A percentile compares a stretch with the other conserved stretches of the same genome.
These are phyloP conservation scores for Ips typographus DNA, from an alignment of 1,140 invertebrate genomes.

Conservation along the genomic window DNA sequence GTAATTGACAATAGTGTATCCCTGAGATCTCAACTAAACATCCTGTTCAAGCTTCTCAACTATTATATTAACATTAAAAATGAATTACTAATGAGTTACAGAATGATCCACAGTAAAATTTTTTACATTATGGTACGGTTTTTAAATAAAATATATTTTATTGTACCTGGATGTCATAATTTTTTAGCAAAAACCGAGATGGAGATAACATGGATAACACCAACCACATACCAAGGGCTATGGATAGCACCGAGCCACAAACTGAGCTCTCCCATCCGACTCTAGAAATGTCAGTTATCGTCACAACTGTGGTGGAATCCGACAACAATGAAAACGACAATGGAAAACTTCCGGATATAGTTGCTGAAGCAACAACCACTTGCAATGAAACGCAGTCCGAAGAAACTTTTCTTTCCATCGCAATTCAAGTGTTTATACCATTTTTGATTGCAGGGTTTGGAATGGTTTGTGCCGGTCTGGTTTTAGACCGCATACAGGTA, in stretches of 20 bases:
- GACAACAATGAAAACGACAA: conserved; percentile 48
- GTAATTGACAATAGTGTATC: too few species aligned
- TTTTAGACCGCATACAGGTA: conserved; percentile 69
- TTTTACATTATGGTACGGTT: too few species aligned
- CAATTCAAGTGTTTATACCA: conserved; percentile 84
- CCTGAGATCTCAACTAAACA: too few species aligned
- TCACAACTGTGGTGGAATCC: conserved; percentile 36
- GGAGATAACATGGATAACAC: conserved; percentile 46
- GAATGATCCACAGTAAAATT: too few species aligned
- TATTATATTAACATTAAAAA: too few species aligned
- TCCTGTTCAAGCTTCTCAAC: too few species aligned
- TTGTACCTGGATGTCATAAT: background rate
- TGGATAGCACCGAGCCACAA: conserved; percentile 25
- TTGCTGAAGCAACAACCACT: conserved; percentile 51
- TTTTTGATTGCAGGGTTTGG: conserved; percentile 89
- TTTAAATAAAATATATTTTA: too few species aligned
- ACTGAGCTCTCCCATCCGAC: conserved; percentile 33
- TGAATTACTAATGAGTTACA: too few species aligned
- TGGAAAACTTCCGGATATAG: conserved; percentile 59
- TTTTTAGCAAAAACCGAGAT: conserved; percentile 46
- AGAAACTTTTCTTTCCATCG: conserved; percentile 63
- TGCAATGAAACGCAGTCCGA: conserved; percentile 38
- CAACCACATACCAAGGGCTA: conserved; percentile 43
- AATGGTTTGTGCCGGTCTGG: conserved; percentile 86
- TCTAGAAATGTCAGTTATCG: conserved; percentile 39